Evolutionary conservation across 1,140 invertebrate species (phyloP), one percentile per base, ranked within the genome.

Genomic region (Heliconius himera): DNA sequence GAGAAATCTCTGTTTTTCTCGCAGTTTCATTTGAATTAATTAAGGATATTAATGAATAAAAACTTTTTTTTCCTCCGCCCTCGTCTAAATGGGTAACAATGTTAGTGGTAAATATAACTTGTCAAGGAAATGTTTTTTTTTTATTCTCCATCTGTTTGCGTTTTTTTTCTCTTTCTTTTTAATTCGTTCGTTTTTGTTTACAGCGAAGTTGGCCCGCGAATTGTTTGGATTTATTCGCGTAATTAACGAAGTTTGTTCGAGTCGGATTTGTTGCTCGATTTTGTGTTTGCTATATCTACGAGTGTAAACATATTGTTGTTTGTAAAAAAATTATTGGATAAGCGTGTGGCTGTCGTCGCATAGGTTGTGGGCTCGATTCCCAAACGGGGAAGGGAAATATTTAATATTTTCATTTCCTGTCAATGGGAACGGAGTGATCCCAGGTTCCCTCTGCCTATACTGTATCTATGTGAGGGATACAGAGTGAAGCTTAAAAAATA

Each of bases 21-120:
- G 92, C 89, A 89, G 90, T 91, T 93, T 91, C 89, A 91, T 93
- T 94, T 92, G 92, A 93, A 93, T 93, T 94, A 94, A 94, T 94
- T 94, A 94, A 91, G 84, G 90, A 85, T 86, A 92, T 89, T 93
- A 93, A 93, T 94, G 91, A 93, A 83, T 86, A 85, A 87, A 84
- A 91, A 93, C 88, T 93, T 93, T 91, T 90, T 88, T 87, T 86
- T 90, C 83, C 83, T 79, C 56, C 70, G 51, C 76, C 56, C 76
- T 66, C 81, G 79, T 83, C 83, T 79, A 84, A 86, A 89, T 88
- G 85, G 81, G 85, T 92, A 91, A 93, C 92, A 93, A 91, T 93
- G 91, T 93, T 93, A 91, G 89, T 89, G 90, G 90, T 93, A 92
- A 94, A 94, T 91, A 94, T 91, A 94, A 93, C 89, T 94, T 93